Base-by-base conservation (phyloP, 1,140 invertebrate genomes). In the Lepeophtheirus salmonis region DNA sequence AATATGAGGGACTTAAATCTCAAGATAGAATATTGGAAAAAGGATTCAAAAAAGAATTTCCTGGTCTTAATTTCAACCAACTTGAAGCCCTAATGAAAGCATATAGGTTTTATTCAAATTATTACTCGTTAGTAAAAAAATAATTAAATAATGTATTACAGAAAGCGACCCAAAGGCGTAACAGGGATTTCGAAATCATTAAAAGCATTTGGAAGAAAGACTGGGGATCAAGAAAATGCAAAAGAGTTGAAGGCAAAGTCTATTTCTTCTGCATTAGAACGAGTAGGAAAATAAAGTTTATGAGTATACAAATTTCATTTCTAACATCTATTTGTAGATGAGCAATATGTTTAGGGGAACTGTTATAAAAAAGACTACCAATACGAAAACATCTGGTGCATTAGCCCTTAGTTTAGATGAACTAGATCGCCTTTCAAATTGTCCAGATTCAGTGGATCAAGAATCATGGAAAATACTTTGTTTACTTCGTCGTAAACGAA, bases 41-140 rank as follows among this genome's bases (percentile, higher is more conserved):
- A 25, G 50, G 50, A 14, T 61, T 61, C 26, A 61, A 54, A 26
- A 61, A 61, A 55, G 50, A 52, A 18, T 61, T 61, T 30, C 59
- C 50, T 16, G 59, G 59, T 18, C 25, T 61, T 1, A 25, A 25
- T 13, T 61, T 54, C 23, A 54, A 61, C 23, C 59, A 61, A 22
- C 51, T 61, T 3, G 59, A 61, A 6, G 17, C 59, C 2, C 49
- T 61, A 25, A 20, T 56, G 16, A 61, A 61, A 22, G n/a, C 21
- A 10, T 61, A 55, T 26, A 61, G 55, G 55, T 57, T n/a, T n/a
- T n/a, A n/a, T n/a, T n/a, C n/a, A n/a, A n/a, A n/a, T n/a, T n/a
- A n/a, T n/a, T n/a, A n/a, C n/a, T n/a, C n/a, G n/a, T n/a, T n/a
- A n/a, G n/a, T n/a, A n/a, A n/a, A n/a, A n/a, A 18, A 10, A 52